Base-by-base conservation (phyloP, 1,140 invertebrate genomes). In the Psilanteris sp. region DNA sequence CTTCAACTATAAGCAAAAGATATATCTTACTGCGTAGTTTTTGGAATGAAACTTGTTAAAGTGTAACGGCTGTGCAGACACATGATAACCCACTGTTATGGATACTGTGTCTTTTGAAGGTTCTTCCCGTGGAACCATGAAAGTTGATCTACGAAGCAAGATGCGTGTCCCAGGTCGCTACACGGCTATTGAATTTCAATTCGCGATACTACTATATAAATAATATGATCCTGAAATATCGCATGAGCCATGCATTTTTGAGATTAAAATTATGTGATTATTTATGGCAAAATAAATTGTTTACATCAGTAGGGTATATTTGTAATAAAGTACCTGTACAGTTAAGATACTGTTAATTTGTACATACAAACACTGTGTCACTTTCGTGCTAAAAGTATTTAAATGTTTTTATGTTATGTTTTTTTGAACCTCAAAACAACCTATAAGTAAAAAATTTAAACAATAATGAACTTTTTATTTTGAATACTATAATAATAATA, bases 141-240 rank as follows among this genome's bases (percentile, higher is more conserved):
- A 84, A 84, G 80, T 62, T 46, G 82, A 83, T 79, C 77, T 39
- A 34, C 54, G 46, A 54, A 75, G 59, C 66, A 66, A 59, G 73
- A 80, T 77, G 77, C 70, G 68, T 77, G 79, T 79, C 78, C 62
- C 81, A 76, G 22, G 54, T 66, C 64, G 46, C 70, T 79, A 77
- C 68, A 76, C 75, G 77, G 59, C 55, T 82, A 85, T 85, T 78
- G 75, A 71, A 77, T 85, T 85, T 80, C 82, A 82, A 79, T 83
- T 83, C 77, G 78, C 61, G 71, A 81, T 83, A 80, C 81, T 73
- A 43, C 73, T 62, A 64, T 75, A 76, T 81, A 82, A 83, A 83
- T 85, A 85, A 82, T 82, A 76, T 44, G 79, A 85, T 81, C 77
- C 75, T 72, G 48, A 66, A 54, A 72, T 77, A 77, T 72, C 39